Base-by-base conservation (phyloP, 2,888 invertebrate species). In the Oegoconia quadripuncta region DNA sequence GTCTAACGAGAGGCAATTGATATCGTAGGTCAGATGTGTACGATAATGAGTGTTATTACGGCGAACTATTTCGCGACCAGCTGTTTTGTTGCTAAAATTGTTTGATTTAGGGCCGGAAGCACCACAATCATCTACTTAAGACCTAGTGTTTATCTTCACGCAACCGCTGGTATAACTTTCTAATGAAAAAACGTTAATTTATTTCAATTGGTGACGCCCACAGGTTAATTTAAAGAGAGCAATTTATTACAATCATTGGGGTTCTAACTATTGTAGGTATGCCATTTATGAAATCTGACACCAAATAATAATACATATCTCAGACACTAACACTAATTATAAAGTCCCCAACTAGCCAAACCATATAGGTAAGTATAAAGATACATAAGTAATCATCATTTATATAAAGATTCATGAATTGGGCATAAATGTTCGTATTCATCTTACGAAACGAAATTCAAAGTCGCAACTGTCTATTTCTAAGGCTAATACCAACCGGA, bases 101-200 rank as follows among this genome's bases (percentile, higher is more conserved):
- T 60, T 58, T 56, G 52, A 55, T 55, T 58, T 50, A 57, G 57
- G 58, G 59, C 69, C 71, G 71, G 71, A 72, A 69, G 68, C 66
- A 48, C 42, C 41, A 46, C 40, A 48, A 59, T 63, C 59, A 60
- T 48, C 47, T 41, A 43, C 50, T 41, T 39, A 41, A 26, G 25
- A 42, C 36, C 3, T 26, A 44, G 49, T 45, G 35, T 61, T 68
- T 66, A 69, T 57, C 54, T 43, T 55, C 70, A 70, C 63, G 70
- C 70, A 46, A 64, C 57, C 44, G 39, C 32, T 34, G 25, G 56
- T 46, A 44, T 48, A 42, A 57, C 69, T 70, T 69, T 69, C 67
- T 67, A 65, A 63, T 55, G 41, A 62, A 59, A 51, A 61, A 57
- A n/a, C n/a, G 49, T 56, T 41, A 46, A 55, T 61, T 59, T 50